phyloP scores from a whole-genome alignment of 2,797 vertebrate genomes.

The Novumbra hubbsi region DNA sequence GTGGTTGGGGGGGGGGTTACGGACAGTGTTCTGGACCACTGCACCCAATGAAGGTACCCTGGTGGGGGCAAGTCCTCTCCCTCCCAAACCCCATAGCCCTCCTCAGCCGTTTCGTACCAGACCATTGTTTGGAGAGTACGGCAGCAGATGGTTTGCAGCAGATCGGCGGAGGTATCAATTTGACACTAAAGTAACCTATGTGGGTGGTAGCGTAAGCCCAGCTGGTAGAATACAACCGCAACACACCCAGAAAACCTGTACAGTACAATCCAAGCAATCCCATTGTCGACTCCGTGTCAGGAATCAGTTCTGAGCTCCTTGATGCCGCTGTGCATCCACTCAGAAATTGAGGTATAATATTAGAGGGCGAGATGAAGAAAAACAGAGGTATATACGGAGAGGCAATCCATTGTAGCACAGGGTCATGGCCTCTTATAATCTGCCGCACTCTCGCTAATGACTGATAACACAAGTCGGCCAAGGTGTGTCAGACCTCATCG shows the following conservation, averaged over 20 bases:
- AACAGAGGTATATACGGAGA: background rate
- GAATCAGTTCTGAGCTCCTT: background rate
- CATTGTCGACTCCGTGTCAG: background rate
- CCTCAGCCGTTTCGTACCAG: background rate
- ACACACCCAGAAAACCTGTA: background rate
- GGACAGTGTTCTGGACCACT: constrained; percentile 52
- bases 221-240: background rate
- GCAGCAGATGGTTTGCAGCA: constrained; percentile 57
- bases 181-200: constrained; percentile 24
- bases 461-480: constrained; percentile 43
- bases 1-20: constrained; percentile 13
- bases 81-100: constrained; percentile 21
- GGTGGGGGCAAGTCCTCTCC: constrained; percentile 49
- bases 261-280: background rate
- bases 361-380: background rate
- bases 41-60: constrained; percentile 48
- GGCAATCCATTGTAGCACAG: constrained; percentile 29
- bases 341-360: background rate
- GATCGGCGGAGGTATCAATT: constrained; percentile 50
- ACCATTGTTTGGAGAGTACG: constrained; percentile 44
- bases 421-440: constrained; percentile 37
- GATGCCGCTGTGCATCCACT: background rate
- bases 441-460: constrained; percentile 48
- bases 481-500: constrained; percentile 56
- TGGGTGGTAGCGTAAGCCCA: background rate